Base-by-base conservation (phyloP, 2,113 vertebrate genomes). In the Platichthys flesus region DNA sequence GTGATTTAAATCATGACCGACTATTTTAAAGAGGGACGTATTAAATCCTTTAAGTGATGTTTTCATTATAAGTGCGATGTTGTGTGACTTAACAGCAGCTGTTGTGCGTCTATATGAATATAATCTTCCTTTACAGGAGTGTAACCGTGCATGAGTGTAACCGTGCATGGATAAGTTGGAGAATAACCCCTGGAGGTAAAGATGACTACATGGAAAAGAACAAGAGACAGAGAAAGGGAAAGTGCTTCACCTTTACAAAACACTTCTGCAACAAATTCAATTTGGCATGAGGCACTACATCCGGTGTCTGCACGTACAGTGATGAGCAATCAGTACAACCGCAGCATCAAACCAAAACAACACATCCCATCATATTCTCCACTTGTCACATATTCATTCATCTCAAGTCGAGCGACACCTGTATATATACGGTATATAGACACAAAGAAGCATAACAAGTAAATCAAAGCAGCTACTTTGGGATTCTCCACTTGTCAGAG, bases 201-300 rank as follows among this genome's bases (percentile, higher is more conserved):
- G 42, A 15, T 4, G 3, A 13, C 14, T 15, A 45, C 42, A 15
- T 1, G 14, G 42, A 12, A 5, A 31, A 31, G 4, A 45, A 51
- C 49, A 20, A 51, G 47, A 6, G 18, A 4, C 4, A 51, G 49
- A 8, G 51, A 54, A 54, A 54, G 51, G 13, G 45, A 49, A 7
- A 15, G 18, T 54, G 31, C 6, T 31, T 31, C 10, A 54, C 51
- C 20, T 54, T 51, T 21, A 3, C 18, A 3, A n/a, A 83, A 69
- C 52, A 79, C 55, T 76, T 74, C 31, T 18, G 47, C 45, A 76
- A 45, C 45, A 81, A 58, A 81, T 77, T 82, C 13, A 79, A 61
- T 83, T 79, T 81, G 55, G 54, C 37, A 42, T 31, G 35, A 82
- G 45, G 57, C 21, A 15, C 71, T 67, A 74, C 64, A 70, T 67